phyloP scores from a whole-genome alignment of 2,797 vertebrate genomes.

The Danio kyathit region DNA sequence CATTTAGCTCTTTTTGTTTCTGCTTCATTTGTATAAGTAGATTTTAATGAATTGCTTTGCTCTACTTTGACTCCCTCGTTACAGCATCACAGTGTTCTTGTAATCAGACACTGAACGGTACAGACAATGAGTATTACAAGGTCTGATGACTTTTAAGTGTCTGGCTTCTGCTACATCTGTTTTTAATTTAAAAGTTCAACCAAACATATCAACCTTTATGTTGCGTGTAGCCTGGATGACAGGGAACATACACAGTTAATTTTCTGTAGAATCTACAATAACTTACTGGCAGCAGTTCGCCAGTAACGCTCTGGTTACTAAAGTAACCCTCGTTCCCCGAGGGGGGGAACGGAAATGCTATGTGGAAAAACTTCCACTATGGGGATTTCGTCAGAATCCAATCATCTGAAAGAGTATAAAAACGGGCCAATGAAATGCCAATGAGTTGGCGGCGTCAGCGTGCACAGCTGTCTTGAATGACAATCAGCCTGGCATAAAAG shows the following conservation, averaged over 20 bases:
- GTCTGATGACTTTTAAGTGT: constrained; percentile 24
- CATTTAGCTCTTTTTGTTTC: not conserved
- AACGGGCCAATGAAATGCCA: no score
- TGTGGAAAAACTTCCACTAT: no score
- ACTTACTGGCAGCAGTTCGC: no score
- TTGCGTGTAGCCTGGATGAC: not conserved
- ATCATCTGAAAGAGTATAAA: no score
- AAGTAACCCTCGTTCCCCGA: no score
- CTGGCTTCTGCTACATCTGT: not conserved
- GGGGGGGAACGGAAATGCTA: no score
- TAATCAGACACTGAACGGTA: constrained; percentile 4
- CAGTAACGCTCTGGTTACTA: no score
- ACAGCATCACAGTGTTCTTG: not conserved
- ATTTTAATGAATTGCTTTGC: constrained; percentile 10
- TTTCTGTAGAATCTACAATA: not conserved
- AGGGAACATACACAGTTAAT: not conserved
- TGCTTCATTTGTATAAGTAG: constrained; percentile 27
- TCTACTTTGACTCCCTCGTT: not conserved
- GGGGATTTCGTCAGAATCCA: no score
- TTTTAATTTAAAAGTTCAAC: not conserved
- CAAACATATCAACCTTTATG: not conserved
- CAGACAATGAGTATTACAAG: constrained; percentile 12
- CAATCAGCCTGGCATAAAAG: no score
- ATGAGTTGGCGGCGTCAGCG: no score
- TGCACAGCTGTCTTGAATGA: no score